These are phyloP conservation scores for Myotis lucifugus DNA, from an alignment of 2,113 vertebrate species.

Conservation along the genomic window DNA sequence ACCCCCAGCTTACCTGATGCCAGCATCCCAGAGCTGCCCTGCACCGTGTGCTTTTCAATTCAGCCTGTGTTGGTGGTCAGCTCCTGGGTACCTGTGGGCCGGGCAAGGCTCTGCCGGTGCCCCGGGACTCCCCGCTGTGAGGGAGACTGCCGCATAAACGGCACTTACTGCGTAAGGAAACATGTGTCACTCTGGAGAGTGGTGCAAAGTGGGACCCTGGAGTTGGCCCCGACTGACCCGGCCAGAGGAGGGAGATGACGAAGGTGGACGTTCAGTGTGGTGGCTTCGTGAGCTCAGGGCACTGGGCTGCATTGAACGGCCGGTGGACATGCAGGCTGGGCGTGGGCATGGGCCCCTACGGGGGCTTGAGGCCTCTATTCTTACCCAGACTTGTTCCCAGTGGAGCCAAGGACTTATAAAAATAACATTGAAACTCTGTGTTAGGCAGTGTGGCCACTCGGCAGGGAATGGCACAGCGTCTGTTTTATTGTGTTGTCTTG, in stretches of 20 bases:
- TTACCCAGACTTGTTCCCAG: background rate
- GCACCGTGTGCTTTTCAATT: background rate
- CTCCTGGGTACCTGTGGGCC: background rate
- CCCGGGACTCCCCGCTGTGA: background rate
- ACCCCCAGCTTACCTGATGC: background rate
- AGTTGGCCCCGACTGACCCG: background rate
- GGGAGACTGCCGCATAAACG: background rate
- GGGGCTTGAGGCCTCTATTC: background rate
- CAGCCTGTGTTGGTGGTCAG: background rate
- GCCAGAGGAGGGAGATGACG: background rate
- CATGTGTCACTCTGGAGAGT: background rate
- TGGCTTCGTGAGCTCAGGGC: rapidly evolving
- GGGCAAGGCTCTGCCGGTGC: background rate
- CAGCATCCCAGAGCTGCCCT: background rate
- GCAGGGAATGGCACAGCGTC: background rate
- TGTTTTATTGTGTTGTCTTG: background rate
- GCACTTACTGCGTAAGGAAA: background rate
- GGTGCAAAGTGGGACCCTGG: background rate
- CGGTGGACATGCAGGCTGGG: rapidly evolving
- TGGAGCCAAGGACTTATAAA: background rate
- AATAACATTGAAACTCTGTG: background rate
- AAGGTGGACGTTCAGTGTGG: background rate
- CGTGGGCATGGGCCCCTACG: rapidly evolving
- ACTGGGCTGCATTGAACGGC: rapidly evolving
- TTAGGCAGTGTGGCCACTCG: background rate